phyloP scores from a whole-genome alignment of 2,888 invertebrate genomes.

The Protonemura montana region DNA sequence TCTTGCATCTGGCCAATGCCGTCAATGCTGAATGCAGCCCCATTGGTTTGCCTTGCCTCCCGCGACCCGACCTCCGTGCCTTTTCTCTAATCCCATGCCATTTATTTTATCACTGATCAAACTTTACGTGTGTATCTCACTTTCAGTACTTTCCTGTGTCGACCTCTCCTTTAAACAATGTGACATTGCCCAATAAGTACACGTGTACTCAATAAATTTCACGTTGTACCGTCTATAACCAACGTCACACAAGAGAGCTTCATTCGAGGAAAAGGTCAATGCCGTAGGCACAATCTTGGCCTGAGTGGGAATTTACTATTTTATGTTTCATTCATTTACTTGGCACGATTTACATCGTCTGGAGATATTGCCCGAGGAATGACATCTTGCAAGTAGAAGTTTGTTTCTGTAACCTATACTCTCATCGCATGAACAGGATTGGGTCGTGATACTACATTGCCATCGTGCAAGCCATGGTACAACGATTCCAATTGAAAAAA shows the following conservation, averaged over 20 bases:
- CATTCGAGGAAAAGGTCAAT: not conserved
- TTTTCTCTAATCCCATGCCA: not conserved
- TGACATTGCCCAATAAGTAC: constrained; percentile 12
- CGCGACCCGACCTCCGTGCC: not conserved
- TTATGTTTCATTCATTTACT: not conserved
- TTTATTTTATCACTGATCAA: not conserved
- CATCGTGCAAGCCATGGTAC: not conserved
- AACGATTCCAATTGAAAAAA: not conserved
- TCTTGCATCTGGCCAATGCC: not conserved
- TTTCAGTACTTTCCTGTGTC: not conserved
- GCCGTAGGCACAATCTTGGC: not conserved
- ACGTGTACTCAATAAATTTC: not conserved
- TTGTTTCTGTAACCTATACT: not conserved
- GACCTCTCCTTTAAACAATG: constrained; percentile 2
- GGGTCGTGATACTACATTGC: not conserved
- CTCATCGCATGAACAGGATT: not conserved
- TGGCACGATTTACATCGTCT: not conserved
- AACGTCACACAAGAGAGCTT: not conserved
- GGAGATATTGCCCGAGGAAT: not conserved
- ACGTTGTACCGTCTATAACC: not conserved
- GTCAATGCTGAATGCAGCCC: not conserved
- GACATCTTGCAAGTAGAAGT: not conserved
- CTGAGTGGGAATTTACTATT: not conserved
- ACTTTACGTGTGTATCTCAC: not conserved
- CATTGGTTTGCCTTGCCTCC: not conserved